phyloP scores from a whole-genome alignment of 2,888 invertebrate genomes.

The Andrena chrysosceles region DNA sequence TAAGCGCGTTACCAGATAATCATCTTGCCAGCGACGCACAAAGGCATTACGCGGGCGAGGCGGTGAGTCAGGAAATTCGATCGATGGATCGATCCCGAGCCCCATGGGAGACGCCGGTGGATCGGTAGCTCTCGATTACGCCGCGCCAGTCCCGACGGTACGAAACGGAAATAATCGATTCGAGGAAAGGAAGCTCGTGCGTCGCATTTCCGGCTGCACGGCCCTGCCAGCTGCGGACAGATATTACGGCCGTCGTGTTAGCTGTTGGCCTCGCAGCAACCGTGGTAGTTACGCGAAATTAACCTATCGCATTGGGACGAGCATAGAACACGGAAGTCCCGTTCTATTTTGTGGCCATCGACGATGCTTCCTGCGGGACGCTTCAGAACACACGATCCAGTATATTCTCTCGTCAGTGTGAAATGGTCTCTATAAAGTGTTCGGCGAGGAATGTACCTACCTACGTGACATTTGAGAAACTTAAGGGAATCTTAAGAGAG shows the following conservation, averaged over 20 bases:
- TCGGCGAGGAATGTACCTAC: too few species aligned
- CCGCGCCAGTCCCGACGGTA: neutral
- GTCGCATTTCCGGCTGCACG: constrained; percentile 38
- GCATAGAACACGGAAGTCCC: constrained; percentile 22
- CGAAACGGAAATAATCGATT: constrained; percentile 50
- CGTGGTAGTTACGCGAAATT: constrained; percentile 51
- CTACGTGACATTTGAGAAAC: too few species aligned
- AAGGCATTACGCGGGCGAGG: neutral
- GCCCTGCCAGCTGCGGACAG: constrained; percentile 25
- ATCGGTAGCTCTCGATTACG: constrained; percentile 11
- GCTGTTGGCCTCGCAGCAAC: constrained; percentile 29
- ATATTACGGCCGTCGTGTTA: constrained; percentile 20
- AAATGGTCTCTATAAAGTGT: too few species aligned
- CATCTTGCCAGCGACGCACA: neutral
- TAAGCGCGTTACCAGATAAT: constrained; percentile 6
- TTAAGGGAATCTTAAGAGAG: too few species aligned
- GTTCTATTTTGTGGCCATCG: constrained; percentile 46
- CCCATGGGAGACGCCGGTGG: neutral
- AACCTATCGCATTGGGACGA: constrained; percentile 41
- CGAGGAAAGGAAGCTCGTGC: constrained; percentile 44
- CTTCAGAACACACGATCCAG: neutral
- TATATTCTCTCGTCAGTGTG: too few species aligned
- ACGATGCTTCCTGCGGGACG: constrained; percentile 20
- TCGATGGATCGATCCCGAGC: constrained; percentile 12
- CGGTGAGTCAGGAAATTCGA: neutral